phyloP scores from a whole-genome alignment of 2,797 vertebrate species.

The Sebastes minor region DNA sequence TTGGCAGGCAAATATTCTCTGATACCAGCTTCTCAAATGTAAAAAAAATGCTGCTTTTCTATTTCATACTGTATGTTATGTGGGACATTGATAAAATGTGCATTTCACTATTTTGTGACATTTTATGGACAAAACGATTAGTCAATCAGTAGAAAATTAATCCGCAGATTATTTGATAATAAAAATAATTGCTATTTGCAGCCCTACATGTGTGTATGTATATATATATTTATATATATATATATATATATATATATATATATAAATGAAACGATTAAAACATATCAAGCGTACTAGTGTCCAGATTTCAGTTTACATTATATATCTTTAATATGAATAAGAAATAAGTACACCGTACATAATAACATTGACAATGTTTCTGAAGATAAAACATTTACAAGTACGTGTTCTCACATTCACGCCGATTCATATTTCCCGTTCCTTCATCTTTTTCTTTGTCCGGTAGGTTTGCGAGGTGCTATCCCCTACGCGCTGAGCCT shows the following conservation, averaged over 20 bases:
- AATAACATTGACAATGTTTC: neutral
- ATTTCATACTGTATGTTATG: neutral
- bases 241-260: neutral
- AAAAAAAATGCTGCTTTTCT: neutral
- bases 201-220: too few relatives aligned
- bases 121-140: neutral
- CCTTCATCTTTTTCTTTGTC: neutral
- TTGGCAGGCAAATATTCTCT: too few relatives aligned
- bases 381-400: neutral
- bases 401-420: neutral
- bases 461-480: slow-evolving; percentile 91
- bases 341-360: neutral
- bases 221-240: too few relatives aligned
- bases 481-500: slow-evolving; percentile 97
- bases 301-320: neutral
- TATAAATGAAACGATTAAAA: neutral
- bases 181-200: too few relatives aligned
- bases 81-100: neutral
- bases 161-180: too few relatives aligned
- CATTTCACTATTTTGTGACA: neutral
- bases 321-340: too few relatives aligned
- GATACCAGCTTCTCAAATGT: neutral
- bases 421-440: neutral
- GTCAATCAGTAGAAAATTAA: neutral
- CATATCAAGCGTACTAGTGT: neutral